These are phyloP conservation scores for Vespertilio murinus DNA, from an alignment of 2,797 vertebrate species.

Conservation along the genomic window DNA sequence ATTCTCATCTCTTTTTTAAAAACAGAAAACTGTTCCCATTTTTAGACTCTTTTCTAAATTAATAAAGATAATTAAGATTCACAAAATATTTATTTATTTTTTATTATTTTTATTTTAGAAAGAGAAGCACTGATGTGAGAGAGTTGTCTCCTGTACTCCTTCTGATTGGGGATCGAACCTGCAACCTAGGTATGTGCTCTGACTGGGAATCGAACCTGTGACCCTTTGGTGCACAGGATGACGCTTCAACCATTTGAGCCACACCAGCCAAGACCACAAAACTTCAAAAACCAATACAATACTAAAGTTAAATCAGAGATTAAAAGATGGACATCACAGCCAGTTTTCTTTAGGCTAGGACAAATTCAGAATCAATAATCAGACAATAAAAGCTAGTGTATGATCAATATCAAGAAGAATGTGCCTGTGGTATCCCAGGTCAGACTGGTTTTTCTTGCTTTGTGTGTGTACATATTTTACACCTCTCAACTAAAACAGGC, in stretches of 20 bases:
- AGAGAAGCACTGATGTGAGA: neutral
- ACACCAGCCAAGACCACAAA: constrained; percentile 25
- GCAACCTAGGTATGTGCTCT: neutral
- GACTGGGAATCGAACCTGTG: neutral
- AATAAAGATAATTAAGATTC: constrained; percentile 11
- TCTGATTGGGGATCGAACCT: neutral
- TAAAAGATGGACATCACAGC: neutral
- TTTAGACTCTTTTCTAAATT: constrained; percentile 47
- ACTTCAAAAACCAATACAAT: constrained; percentile 14
- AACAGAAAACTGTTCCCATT: constrained; percentile 12
- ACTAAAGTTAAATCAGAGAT: constrained; percentile 19
- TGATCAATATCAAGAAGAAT: neutral
- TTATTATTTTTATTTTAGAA: neutral
- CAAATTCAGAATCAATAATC: constrained; percentile 31
- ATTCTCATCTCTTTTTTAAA: constrained; percentile 36
- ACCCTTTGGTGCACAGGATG: neutral
- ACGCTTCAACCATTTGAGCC: neutral
- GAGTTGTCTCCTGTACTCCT: neutral
- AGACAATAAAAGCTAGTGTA: constrained; percentile 47
- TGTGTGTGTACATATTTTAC: neutral
- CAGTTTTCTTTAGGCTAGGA: constrained; percentile 9
- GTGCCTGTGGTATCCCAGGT: neutral
- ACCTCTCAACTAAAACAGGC: constrained; percentile 45
- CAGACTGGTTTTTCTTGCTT: constrained; percentile 58
- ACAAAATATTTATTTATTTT: neutral